Conservation (phyloP, 1,140 invertebrate species). For the Phthorimaea operculella region DNA sequence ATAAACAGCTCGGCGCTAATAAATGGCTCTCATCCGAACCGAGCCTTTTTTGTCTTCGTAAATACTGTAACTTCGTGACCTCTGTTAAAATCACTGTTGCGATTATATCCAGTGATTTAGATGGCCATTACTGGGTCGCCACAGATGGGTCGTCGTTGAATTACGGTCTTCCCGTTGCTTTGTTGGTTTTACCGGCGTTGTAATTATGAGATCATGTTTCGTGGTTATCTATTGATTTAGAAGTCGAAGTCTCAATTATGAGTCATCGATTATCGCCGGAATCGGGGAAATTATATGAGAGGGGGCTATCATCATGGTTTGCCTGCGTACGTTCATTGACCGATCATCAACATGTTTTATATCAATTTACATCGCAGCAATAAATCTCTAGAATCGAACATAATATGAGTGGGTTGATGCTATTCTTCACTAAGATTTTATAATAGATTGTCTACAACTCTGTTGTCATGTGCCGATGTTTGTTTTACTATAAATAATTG, state of each 20-base stretch:
- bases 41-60: slow-evolving; percentile 46
- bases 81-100: slow-evolving; percentile 51
- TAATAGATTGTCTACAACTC: neutral
- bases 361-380: slow-evolving; percentile 10
- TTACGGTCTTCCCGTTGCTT: slow-evolving; percentile 46
- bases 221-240: slow-evolving; percentile 52
- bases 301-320: slow-evolving; percentile 29
- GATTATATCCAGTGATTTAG: slow-evolving; percentile 59
- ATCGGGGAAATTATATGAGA: slow-evolving; percentile 34
- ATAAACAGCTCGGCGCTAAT: slow-evolving; percentile 34
- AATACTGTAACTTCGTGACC: slow-evolving; percentile 54
- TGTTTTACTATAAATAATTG: too few species aligned
- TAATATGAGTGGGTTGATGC: neutral
- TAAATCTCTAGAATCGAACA: neutral
- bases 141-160: slow-evolving; percentile 43
- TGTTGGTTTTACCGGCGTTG: slow-evolving; percentile 47
- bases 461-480: too few species aligned
- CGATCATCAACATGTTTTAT: slow-evolving; percentile 14
- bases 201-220: slow-evolving; percentile 60
- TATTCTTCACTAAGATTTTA: neutral
- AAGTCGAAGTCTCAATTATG: slow-evolving; percentile 53
- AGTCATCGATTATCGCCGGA: slow-evolving; percentile 43
- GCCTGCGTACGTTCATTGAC: slow-evolving; percentile 26
- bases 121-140: slow-evolving; percentile 36
- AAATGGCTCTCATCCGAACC: slow-evolving; percentile 28